Evolutionary conservation across 2,113 vertebrate species (phyloP).

Genomic region (Laticauda colubrina): DNA sequence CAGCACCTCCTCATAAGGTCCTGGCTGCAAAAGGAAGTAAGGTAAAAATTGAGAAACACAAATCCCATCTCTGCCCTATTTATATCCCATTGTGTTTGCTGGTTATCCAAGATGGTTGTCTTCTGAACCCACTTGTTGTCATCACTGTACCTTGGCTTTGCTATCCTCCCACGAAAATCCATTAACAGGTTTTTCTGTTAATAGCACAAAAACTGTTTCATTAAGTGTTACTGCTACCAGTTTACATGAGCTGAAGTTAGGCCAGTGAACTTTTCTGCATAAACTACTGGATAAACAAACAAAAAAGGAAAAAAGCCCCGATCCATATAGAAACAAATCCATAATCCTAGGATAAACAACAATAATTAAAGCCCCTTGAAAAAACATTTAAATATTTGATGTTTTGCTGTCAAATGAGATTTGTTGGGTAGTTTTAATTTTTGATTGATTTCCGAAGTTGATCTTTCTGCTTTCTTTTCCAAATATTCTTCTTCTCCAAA

Average conservation of each 20-base stretch:
- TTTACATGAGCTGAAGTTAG: not conserved
- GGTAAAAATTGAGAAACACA: not conserved
- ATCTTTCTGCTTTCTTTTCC: not conserved
- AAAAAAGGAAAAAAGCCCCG: not conserved
- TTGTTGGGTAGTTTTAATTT: not conserved
- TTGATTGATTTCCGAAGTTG: not conserved
- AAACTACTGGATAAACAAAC: not conserved
- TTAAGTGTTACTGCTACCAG: not conserved
- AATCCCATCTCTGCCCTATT: not conserved
- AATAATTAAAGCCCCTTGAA: not conserved
- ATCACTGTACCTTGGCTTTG: not conserved
- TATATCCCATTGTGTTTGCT: not conserved
- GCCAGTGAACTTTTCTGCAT: not conserved
- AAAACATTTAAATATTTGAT: not conserved
- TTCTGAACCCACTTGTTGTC: not conserved
- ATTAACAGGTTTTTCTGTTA: not conserved
- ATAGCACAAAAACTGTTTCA: not conserved
- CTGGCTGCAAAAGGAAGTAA: not conserved
- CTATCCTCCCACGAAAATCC: not conserved
- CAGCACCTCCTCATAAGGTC: not conserved
- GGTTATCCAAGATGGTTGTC: not conserved
- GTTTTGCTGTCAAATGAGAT: not conserved
- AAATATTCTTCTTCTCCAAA: not conserved
- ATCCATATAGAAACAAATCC: not conserved
- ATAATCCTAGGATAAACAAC: not conserved